A percentile compares a stretch with the other conserved stretches of the same genome.
Evolutionary conservation across 2,797 vertebrate species (phyloP).

Genomic region (Nothura maculosa): DNA sequence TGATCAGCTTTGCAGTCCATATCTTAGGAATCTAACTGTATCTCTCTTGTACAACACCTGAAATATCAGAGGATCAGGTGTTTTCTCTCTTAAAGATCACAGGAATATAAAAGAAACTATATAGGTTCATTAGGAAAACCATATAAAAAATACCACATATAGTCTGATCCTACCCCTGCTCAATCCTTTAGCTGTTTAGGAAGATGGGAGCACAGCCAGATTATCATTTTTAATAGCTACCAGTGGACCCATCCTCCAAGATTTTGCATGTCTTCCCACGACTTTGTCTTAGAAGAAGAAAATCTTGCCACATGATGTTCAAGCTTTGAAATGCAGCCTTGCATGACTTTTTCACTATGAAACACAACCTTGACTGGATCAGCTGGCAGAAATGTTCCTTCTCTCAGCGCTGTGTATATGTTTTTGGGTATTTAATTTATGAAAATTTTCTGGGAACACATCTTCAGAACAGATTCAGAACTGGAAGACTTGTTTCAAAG

Average conservation of each 20-base stretch:
- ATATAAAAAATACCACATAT: not conserved
- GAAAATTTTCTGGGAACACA: not conserved
- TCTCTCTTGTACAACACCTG: not conserved
- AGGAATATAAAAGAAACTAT: not conserved
- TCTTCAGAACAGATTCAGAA: not conserved
- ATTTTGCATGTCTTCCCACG: slow-evolving; percentile 24
- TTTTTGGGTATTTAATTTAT: not conserved
- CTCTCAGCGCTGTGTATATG: not conserved
- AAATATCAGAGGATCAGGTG: not conserved
- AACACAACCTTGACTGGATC: not conserved
- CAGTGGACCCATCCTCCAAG: not conserved
- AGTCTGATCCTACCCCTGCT: not conserved
- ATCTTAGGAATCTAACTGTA: not conserved
- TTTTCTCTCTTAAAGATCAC: not conserved
- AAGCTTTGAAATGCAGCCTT: not conserved
- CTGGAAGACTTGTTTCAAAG: not conserved
- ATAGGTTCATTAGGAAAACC: not conserved
- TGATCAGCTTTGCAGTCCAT: not conserved
- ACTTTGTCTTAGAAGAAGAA: not conserved
- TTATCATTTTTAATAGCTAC: slow-evolving; percentile 20
- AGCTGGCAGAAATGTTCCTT: not conserved
- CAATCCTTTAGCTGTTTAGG: not conserved
- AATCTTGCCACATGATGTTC: not conserved
- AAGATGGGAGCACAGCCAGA: not conserved
- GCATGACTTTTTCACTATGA: slow-evolving; percentile 9